Evolutionary conservation across 2,797 vertebrate species (phyloP).

Genomic region (Bovichtus diacanthus): DNA sequence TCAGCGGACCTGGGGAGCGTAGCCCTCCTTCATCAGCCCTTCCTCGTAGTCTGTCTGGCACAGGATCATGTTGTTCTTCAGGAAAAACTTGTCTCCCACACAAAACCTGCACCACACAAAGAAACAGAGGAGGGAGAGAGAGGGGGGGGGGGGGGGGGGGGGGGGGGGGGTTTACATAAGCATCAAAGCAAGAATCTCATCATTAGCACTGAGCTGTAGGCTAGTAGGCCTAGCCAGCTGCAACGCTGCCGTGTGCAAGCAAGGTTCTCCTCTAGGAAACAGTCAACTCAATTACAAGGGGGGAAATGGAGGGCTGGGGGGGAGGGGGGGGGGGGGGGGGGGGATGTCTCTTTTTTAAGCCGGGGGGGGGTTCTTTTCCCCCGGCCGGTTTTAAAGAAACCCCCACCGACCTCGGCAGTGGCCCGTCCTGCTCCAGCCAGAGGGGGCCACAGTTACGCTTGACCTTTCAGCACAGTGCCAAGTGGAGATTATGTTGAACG

Average conservation of each 20-base stretch:
- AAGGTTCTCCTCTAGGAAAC: constrained; percentile 12
- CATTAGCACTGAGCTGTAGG: constrained; percentile 49
- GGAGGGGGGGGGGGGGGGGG: background rate
- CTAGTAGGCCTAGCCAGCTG: constrained; percentile 28
- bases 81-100: constrained; percentile 96
- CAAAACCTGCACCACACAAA: constrained; percentile 89
- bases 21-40: constrained; percentile 91
- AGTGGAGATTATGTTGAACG: constrained; percentile 76
- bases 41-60: constrained; percentile 97
- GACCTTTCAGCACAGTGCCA: constrained; percentile 71
- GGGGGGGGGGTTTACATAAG: constrained; percentile 20
- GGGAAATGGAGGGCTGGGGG: background rate
- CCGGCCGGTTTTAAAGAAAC: constrained; percentile 67
- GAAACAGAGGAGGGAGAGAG: constrained; percentile 23
- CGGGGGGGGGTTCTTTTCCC: constrained; percentile 45
- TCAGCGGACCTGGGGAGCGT: constrained; percentile 97
- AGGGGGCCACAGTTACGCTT: constrained; percentile 59
- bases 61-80: constrained; percentile 98
- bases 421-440: constrained; percentile 17
- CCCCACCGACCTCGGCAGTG: constrained; percentile 34
- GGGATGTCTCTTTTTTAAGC: constrained; percentile 34
- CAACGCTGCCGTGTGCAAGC: background rate
- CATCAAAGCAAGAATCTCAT: constrained; percentile 48
- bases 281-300: constrained; percentile 40
- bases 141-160: background rate